A percentile compares a stretch with the other conserved stretches of the same genome.
These are phyloP conservation scores for Diadema setosum DNA, from an alignment of 35 echinoderm and acorn worm species.

Conservation along the genomic window DNA sequence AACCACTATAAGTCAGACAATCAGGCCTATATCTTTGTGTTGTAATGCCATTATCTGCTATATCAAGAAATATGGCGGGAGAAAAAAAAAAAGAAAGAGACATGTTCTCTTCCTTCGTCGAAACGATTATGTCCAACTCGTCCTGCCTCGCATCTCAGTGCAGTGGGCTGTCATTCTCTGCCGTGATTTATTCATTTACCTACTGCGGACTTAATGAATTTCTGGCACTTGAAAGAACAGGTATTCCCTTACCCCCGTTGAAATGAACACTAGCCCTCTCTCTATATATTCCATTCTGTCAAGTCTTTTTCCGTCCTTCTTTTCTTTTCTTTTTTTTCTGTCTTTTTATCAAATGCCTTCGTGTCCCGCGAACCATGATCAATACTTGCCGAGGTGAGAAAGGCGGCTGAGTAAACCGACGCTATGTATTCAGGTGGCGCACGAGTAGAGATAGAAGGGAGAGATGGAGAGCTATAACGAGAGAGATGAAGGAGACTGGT, in stretches of 20 bases:
- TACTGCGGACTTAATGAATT: constrained; percentile 16
- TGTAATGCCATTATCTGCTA: too few relatives aligned
- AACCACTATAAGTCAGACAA: too few relatives aligned
- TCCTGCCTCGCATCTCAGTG: too few relatives aligned
- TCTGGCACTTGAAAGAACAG: not conserved
- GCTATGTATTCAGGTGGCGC: constrained; percentile 13
- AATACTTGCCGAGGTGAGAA: not conserved
- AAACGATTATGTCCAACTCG: too few relatives aligned
- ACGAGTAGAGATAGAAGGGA: not conserved
- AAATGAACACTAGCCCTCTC: not conserved
- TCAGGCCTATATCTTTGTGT: too few relatives aligned
- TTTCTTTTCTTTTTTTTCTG: not conserved
- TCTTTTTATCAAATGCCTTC: not conserved
- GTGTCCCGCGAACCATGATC: not conserved
- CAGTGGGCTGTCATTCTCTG: too few relatives aligned
- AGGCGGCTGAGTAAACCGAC: not conserved
- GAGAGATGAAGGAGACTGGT: not conserved
- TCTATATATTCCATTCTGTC: not conserved
- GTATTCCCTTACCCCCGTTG: not conserved
- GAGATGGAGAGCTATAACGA: not conserved
- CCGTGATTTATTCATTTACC: not conserved
- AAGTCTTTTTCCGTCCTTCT: not conserved
- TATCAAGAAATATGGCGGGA: too few relatives aligned
- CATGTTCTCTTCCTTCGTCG: too few relatives aligned
- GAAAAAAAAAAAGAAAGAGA: too few relatives aligned